These are phyloP conservation scores for Carassius gibelio DNA, from an alignment of 2,113 vertebrate genomes.

Conservation along the genomic window DNA sequence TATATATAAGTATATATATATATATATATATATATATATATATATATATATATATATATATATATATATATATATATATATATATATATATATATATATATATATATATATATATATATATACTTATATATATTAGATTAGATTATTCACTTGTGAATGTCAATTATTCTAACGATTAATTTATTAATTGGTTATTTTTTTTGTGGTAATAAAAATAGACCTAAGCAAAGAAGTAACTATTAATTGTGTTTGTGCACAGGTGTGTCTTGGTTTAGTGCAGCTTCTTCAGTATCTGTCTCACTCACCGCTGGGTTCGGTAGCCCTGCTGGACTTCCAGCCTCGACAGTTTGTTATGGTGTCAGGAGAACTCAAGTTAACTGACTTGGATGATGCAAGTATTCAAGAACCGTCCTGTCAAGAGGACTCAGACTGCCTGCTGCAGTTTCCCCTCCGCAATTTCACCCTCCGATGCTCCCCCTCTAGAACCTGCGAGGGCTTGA, in stretches of 20 bases:
- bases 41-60: too few species aligned
- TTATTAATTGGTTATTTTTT: background rate
- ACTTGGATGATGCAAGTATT: conserved; percentile 85
- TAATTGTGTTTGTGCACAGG: conserved; percentile 67
- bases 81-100: conserved; percentile 71
- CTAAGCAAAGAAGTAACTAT: background rate
- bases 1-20: too few species aligned
- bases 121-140: background rate
- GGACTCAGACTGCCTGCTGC: conserved; percentile 79
- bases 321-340: conserved; percentile 90
- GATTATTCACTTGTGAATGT: too few species aligned
- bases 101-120: conserved; percentile 68
- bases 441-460: conserved; percentile 85
- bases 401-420: conserved; percentile 75
- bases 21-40: too few species aligned
- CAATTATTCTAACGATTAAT: background rate
- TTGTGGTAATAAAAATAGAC: background rate
- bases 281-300: conserved; percentile 86
- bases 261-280: conserved; percentile 85
- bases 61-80: too few species aligned
- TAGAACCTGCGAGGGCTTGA: conserved; percentile 80
- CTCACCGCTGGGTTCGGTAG: conserved; percentile 87
- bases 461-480: conserved; percentile 71
- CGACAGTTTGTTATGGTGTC: conserved; percentile 88
- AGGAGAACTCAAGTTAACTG: conserved; percentile 87